These are phyloP conservation scores for Epinephelus coioides DNA, from an alignment of 2,797 vertebrate genomes.

Conservation along the genomic window DNA sequence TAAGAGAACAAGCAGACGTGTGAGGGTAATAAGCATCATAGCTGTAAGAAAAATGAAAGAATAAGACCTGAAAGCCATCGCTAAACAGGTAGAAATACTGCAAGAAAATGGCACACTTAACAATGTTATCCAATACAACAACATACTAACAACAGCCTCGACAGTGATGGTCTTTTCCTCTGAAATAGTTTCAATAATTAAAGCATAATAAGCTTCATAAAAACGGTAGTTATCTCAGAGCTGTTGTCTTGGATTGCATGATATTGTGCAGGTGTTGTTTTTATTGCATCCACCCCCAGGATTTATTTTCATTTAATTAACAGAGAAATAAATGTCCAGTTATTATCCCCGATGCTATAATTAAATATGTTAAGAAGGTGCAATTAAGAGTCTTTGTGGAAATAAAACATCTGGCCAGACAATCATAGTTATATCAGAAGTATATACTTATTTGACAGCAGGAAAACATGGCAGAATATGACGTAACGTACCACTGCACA, in stretches of 20 bases:
- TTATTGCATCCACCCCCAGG: neutral
- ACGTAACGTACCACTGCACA: too few species aligned
- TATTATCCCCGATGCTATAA: neutral
- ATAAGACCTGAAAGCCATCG: neutral
- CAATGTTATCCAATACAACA: neutral
- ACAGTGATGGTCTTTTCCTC: neutral
- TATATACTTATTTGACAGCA: neutral
- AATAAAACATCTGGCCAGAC: neutral
- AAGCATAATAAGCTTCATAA: neutral
- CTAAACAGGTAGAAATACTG: neutral
- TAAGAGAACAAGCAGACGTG: neutral
- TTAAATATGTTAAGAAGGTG: neutral
- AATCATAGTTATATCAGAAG: neutral
- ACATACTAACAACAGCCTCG: neutral
- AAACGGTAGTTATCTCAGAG: neutral
- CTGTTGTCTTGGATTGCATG: neutral
- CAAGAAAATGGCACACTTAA: neutral
- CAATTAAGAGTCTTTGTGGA: neutral
- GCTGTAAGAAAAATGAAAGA: neutral
- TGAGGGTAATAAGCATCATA: neutral
- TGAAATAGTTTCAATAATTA: neutral
- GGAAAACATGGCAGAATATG: neutral
- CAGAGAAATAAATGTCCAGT: conserved; percentile 1
- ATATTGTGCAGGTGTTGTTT: conserved; percentile 12
- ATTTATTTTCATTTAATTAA: conserved; percentile 12